Conservation (phyloP, 2,888 invertebrate genomes). For the Agrochola macilenta region DNA sequence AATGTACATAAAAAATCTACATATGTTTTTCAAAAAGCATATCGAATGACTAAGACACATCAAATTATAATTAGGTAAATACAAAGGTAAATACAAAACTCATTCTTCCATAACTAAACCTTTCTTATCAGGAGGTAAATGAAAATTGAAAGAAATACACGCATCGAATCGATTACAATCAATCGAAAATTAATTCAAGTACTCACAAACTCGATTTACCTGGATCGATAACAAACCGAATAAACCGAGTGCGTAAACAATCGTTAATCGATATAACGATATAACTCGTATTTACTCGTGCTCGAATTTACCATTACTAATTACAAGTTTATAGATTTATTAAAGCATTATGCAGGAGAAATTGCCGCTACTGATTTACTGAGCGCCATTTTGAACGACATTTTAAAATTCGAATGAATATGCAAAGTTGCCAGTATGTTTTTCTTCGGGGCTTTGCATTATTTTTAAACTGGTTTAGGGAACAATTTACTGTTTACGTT, state of each 20-base stretch:
- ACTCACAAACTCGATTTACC: conserved; percentile 67
- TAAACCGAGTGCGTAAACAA: conserved; percentile 81
- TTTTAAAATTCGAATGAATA: conserved; percentile 86
- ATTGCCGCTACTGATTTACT: conserved; percentile 87
- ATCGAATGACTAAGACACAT: background rate
- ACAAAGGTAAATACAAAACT: conserved; percentile 7
- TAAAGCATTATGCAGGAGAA: conserved; percentile 84
- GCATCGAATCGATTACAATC: conserved; percentile 80
- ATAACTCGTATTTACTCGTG: conserved; percentile 72
- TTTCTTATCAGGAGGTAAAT: conserved; percentile 52
- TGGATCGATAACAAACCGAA: conserved; percentile 70
- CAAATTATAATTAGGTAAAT: background rate
- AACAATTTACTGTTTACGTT: conserved; percentile 3
- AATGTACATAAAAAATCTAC: background rate
- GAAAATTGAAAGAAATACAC: conserved; percentile 63
- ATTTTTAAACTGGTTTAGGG: conserved; percentile 44
- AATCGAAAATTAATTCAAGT: conserved; percentile 73
- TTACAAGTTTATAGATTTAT: conserved; percentile 87
- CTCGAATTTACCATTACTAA: conserved; percentile 86
- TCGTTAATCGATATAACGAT: conserved; percentile 78
- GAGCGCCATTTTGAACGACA: conserved; percentile 85
- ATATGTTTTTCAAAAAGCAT: background rate
- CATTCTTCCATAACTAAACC: conserved; percentile 26
- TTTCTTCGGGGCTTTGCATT: conserved; percentile 13
- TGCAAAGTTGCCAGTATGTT: conserved; percentile 40